phyloP scores from a whole-genome alignment of 2,113 vertebrate genomes.

The Orycteropus afer region DNA sequence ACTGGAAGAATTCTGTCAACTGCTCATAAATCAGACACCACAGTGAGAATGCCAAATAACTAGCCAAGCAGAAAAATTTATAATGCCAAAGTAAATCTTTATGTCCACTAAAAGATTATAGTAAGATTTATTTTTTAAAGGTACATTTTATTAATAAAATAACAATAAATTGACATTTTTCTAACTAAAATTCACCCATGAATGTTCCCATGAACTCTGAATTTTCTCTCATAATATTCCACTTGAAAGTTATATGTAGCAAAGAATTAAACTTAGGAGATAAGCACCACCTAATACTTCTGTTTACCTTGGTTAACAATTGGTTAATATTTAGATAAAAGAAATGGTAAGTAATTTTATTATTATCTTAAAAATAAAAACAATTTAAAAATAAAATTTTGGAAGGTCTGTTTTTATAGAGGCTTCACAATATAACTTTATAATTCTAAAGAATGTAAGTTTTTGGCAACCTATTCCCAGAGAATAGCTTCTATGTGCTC shows the following conservation, averaged over 20 bases:
- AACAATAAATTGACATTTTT: constrained; percentile 6
- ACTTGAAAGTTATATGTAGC: neutral
- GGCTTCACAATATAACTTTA: constrained; percentile 1
- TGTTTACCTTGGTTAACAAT: constrained; percentile 30
- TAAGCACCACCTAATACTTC: constrained; percentile 3
- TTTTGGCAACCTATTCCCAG: constrained; percentile 2
- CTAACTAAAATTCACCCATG: constrained; percentile 26
- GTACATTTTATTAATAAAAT: constrained; percentile 26
- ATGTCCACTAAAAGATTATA: neutral
- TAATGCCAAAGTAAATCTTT: constrained; percentile 13
- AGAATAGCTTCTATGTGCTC: neutral
- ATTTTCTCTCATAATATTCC: constrained; percentile 16
- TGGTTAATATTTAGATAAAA: neutral
- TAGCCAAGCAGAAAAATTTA: constrained; percentile 3
- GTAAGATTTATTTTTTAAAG: constrained; percentile 48
- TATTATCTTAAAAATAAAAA: constrained; percentile 2
- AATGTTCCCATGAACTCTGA: constrained; percentile 1
- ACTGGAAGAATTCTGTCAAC: neutral
- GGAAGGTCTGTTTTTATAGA: constrained; percentile 11
- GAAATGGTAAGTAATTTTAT: constrained; percentile 39
- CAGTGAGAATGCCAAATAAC: constrained; percentile 7
- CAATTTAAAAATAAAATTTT: constrained; percentile 32
- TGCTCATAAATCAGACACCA: neutral
- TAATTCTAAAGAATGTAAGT: constrained; percentile 26
- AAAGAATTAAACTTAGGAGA: constrained; percentile 62